These are phyloP conservation scores for Hyperopisus bebe DNA, from an alignment of 2,113 vertebrate species.

Conservation along the genomic window DNA sequence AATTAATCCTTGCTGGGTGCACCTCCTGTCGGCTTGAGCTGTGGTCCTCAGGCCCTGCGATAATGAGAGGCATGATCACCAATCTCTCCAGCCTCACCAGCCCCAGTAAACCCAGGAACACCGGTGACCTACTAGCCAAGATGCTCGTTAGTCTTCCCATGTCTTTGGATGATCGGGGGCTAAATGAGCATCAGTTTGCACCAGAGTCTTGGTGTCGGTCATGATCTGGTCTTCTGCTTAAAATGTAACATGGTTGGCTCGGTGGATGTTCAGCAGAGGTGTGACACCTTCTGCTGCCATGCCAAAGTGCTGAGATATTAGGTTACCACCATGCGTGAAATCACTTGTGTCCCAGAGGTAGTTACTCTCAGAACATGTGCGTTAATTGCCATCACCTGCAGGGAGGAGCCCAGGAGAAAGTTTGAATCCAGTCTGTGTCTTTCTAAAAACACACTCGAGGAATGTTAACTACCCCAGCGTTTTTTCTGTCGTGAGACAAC, in stretches of 20 bases:
- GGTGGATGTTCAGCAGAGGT: background rate
- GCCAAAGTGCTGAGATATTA: background rate
- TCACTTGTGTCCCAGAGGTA: slow-evolving; percentile 3
- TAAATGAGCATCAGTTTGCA: background rate
- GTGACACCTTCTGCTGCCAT: background rate
- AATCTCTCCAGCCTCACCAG: background rate
- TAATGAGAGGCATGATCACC: background rate
- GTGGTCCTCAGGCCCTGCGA: background rate
- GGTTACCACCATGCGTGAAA: background rate
- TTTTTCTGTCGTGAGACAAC: background rate
- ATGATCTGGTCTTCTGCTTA: background rate
- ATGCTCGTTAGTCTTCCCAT: background rate
- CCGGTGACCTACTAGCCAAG: background rate
- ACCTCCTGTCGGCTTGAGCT: background rate
- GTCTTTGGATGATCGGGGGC: background rate
- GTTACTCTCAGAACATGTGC: background rate
- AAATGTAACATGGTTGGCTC: background rate
- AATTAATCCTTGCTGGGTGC: background rate
- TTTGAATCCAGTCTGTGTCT: background rate
- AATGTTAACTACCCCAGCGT: background rate
- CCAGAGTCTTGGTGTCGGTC: background rate
- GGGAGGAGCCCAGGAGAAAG: background rate
- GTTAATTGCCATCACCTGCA: slow-evolving; percentile 7
- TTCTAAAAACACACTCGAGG: background rate
- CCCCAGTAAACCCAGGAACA: background rate